Base-by-base conservation (phyloP, 2,888 invertebrate species). In the Bembecia ichneumoniformis region DNA sequence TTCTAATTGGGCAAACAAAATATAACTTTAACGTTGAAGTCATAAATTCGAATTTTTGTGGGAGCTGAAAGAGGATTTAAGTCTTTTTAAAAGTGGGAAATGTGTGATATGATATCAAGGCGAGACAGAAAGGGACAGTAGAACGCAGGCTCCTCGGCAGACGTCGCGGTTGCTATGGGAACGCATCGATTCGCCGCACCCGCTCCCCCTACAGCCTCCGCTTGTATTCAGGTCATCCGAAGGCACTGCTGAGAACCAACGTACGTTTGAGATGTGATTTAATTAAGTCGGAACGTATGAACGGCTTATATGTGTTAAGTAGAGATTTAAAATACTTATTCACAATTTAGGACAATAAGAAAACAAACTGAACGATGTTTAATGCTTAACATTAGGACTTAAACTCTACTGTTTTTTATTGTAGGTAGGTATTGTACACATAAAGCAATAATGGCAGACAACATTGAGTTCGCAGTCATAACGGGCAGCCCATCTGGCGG, bases 121-220 rank as follows among this genome's bases (percentile, higher is more conserved):
- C 86, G 84, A 87, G 86, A 87, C 77, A 84, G 86, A 87, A 74
- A 83, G 82, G 76, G 87, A 86, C 75, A 86, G 86, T 83, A 83
- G 79, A 79, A 82, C 79, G 82, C 86, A 84, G 83, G 76, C 82
- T 84, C 77, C 84, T 84, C 83, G 82, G 86, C 86, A 87, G 87
- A 86, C 87, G 84, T 87, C 81, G 84, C 86, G 73, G 86, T 87
- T 71, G 78, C 74, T 68, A 82, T 84, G 74, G 79, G 66, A 75
- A 82, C 84, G 67, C 84, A 87, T 87, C 87, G 87, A 87, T 87
- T 83, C 76, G 75, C 68, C 71, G 68, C 71, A 69, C 74, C 68
- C 72, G 62, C 61, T 54, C 48, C 62, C 57, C 63, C 65, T 58
- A 58, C 64, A 62, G 60, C 58, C 81, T 77, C 77, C 72, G 58